A percentile compares a stretch with the other conserved stretches of the same genome.
Conservation (phyloP, 2,888 invertebrate genomes). For the Ophonus ardosiacus region DNA sequence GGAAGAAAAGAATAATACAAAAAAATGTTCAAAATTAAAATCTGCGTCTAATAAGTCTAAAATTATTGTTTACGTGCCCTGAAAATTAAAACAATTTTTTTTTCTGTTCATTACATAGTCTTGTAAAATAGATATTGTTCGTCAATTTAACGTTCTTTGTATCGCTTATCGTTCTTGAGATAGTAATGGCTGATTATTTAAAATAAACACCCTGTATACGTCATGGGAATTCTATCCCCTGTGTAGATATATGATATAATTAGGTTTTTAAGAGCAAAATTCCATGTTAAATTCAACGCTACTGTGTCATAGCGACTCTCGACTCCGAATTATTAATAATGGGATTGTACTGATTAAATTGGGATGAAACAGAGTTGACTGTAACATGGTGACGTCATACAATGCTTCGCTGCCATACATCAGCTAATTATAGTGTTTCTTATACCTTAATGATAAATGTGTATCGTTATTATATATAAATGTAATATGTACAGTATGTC, state of each 20-base stretch:
- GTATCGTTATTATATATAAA: conserved; percentile 74
- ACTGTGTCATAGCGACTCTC: conserved; percentile 71
- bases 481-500: conserved; percentile 77
- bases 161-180: too few species aligned
- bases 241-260: conserved; percentile 24
- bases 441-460: conserved; percentile 73
- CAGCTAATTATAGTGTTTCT: conserved; percentile 71
- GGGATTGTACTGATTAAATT: conserved; percentile 58
- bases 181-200: too few species aligned
- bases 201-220: not conserved
- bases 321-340: conserved; percentile 69
- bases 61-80: too few species aligned
- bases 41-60: too few species aligned
- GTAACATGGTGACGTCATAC: conserved; percentile 69
- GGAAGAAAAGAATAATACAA: too few species aligned
- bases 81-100: too few species aligned
- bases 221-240: not conserved
- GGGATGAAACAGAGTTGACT: conserved; percentile 69
- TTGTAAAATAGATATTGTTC: too few species aligned
- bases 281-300: conserved; percentile 52
- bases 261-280: conserved; percentile 57
- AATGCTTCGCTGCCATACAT: conserved; percentile 64
- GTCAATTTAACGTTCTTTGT: too few species aligned
- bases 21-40: too few species aligned
- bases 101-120: too few species aligned